phyloP scores from a whole-genome alignment of 2,113 vertebrate genomes.

The Uropsilus gracilis region DNA sequence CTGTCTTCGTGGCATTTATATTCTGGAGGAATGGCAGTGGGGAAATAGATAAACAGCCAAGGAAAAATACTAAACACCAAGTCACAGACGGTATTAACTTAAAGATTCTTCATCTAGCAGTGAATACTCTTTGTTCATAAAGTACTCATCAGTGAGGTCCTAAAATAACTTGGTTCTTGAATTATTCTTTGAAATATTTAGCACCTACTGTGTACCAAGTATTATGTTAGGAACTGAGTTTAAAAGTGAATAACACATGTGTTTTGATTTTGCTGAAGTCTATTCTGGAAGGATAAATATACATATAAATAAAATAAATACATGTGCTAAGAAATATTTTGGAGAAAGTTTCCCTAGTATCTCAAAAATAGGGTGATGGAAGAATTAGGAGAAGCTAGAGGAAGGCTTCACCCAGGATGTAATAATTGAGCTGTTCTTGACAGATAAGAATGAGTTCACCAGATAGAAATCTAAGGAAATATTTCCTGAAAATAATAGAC shows the following conservation, averaged over 20 bases:
- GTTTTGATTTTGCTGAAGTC: neutral
- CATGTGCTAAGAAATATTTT: neutral
- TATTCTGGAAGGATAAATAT: neutral
- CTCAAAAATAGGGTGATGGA: neutral
- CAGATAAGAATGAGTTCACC: neutral
- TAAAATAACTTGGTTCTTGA: neutral
- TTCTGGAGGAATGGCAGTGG: fast-evolving
- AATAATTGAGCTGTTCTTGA: neutral
- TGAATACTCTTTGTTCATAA: neutral
- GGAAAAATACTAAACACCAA: neutral
- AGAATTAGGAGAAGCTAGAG: neutral
- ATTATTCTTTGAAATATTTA: neutral
- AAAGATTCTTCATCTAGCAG: too few relatives aligned
- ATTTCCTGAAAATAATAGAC: neutral
- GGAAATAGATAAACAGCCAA: neutral
- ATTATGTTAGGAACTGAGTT: neutral
- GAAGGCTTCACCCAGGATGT: neutral
- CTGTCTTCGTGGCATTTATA: neutral
- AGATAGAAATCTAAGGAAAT: neutral
- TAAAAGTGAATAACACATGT: neutral
- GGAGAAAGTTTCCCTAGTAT: neutral
- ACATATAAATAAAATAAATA: neutral
- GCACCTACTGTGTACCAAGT: neutral
- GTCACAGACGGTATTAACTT: neutral
- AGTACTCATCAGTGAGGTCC: neutral